Percentiles rank a stretch among this genome's conserved stretches.
Evolutionary conservation across 2,797 vertebrate species (phyloP).

Genomic region (Naso thynnoides): DNA sequence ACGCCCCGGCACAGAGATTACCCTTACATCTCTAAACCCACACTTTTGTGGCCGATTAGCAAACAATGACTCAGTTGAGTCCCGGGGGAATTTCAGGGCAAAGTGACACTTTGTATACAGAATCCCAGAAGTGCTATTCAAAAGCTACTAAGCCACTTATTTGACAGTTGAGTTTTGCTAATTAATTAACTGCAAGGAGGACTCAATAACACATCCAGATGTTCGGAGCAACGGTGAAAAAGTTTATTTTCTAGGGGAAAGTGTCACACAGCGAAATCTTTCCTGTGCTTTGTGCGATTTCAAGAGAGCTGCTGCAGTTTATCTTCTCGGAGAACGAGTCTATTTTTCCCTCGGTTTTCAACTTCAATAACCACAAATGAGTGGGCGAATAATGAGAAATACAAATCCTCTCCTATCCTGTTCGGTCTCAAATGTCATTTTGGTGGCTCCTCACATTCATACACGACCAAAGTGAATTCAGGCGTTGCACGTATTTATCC

Average conservation of each 20-base stretch:
- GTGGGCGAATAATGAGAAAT: conserved; percentile 36
- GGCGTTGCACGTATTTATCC: conserved; percentile 30
- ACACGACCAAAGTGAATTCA: conserved; percentile 18
- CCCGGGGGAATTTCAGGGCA: conserved; percentile 16
- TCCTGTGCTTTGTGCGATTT: conserved; percentile 11
- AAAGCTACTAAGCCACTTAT: too few relatives aligned
- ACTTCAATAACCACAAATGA: conserved; percentile 27
- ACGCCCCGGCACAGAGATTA: conserved; percentile 59
- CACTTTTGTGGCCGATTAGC: conserved; percentile 47
- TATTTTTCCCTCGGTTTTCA: conserved; percentile 37
- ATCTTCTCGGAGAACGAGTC: conserved; percentile 32
- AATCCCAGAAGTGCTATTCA: conserved; percentile 26
- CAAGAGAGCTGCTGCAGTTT: background rate
- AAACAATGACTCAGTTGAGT: conserved; percentile 36
- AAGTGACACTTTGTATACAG: conserved; percentile 40
- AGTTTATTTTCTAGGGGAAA: background rate
- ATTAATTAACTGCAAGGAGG: conserved; percentile 53
- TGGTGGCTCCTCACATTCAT: conserved; percentile 30
- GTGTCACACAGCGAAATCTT: background rate
- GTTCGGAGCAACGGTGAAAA: background rate
- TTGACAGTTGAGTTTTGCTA: conserved; percentile 49
- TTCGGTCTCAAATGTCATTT: conserved; percentile 45
- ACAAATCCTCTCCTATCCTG: conserved; percentile 28
- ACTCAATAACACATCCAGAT: conserved; percentile 29
- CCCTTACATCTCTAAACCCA: conserved; percentile 30